Percentiles rank a stretch among this genome's conserved stretches.
phyloP scores from a whole-genome alignment of 2,797 vertebrate genomes.

The Mallotus villosus region DNA sequence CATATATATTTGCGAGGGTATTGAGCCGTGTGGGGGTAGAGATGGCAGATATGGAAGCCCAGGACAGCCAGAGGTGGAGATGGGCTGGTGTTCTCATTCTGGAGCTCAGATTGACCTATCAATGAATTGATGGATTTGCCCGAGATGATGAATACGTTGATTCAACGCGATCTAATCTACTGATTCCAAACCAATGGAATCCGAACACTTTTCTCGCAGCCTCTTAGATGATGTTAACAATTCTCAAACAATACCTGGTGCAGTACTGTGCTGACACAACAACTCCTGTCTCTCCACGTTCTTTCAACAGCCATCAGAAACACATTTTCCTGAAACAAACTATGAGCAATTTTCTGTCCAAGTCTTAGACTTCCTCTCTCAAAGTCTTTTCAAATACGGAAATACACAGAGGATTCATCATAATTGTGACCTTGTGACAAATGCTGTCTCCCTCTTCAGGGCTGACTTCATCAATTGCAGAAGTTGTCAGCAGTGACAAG shows the following conservation, averaged over 20 bases:
- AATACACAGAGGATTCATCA: conserved; percentile 59
- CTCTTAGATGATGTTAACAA: too few relatives aligned
- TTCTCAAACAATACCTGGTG: too few relatives aligned
- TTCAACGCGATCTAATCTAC: conserved; percentile 25
- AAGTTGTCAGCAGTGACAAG: conserved; percentile 68
- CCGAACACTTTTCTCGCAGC: not conserved
- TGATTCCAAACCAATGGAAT: not conserved
- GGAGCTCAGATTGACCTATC: conserved; percentile 34
- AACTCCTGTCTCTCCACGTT: not conserved
- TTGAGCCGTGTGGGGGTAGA: conserved; percentile 61
- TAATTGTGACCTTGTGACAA: conserved; percentile 66
- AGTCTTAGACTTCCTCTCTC: not conserved
- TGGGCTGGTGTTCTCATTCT: conserved; percentile 28
- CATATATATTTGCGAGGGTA: conserved; percentile 69
- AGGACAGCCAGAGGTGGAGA: conserved; percentile 56
- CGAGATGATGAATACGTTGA: conserved; percentile 48
- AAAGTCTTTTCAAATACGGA: conserved; percentile 30
- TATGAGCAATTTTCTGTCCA: too few relatives aligned
- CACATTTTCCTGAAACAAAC: not conserved
- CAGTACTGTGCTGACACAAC: too few relatives aligned
- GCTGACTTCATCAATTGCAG: conserved; percentile 71
- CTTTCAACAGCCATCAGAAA: not conserved
- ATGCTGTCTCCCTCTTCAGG: conserved; percentile 54
- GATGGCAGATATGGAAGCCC: conserved; percentile 60
- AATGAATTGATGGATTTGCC: not conserved